Conservation (phyloP, 2,888 invertebrate species). For the Polydrusus tereticollis region DNA sequence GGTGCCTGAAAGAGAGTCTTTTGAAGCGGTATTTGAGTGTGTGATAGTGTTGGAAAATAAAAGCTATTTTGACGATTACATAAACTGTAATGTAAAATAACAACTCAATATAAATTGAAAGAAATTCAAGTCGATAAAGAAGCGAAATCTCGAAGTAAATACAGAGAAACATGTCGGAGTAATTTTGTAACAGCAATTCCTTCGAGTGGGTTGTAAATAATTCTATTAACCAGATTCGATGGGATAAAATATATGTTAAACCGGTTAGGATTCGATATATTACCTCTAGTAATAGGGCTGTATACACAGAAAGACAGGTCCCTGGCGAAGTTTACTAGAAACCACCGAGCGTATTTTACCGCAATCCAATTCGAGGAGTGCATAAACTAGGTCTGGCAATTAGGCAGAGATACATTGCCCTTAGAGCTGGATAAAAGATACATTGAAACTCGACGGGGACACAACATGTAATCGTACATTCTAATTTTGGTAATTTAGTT, state of each 20-base stretch:
- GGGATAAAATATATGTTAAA: constrained; percentile 55
- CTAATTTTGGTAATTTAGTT: constrained; percentile 29
- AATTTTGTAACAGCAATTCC: constrained; percentile 57
- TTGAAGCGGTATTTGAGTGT: too few relatives aligned
- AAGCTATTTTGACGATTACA: too few relatives aligned
- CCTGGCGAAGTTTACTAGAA: constrained; percentile 65
- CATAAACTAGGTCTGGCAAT: constrained; percentile 67
- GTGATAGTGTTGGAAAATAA: too few relatives aligned
- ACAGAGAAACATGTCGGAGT: constrained; percentile 54
- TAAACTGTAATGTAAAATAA: too few relatives aligned
- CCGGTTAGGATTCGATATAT: constrained; percentile 63
- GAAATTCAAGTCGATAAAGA: constrained; percentile 16
- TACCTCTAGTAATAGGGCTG: constrained; percentile 65
- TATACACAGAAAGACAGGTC: constrained; percentile 61
- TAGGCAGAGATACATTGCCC: constrained; percentile 65
- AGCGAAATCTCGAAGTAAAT: constrained; percentile 42
- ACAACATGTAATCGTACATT: constrained; percentile 43
- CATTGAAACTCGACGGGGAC: constrained; percentile 39
- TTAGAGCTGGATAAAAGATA: constrained; percentile 55
- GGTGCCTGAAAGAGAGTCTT: too few relatives aligned
- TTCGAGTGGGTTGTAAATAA: constrained; percentile 60
- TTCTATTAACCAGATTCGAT: constrained; percentile 60
- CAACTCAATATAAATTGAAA: constrained; percentile 11
- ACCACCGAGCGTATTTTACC: constrained; percentile 67
- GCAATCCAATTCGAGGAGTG: constrained; percentile 67